These are phyloP conservation scores for Bombus vancouverensis DNA, from an alignment of 1,140 invertebrate genomes.

Conservation along the genomic window DNA sequence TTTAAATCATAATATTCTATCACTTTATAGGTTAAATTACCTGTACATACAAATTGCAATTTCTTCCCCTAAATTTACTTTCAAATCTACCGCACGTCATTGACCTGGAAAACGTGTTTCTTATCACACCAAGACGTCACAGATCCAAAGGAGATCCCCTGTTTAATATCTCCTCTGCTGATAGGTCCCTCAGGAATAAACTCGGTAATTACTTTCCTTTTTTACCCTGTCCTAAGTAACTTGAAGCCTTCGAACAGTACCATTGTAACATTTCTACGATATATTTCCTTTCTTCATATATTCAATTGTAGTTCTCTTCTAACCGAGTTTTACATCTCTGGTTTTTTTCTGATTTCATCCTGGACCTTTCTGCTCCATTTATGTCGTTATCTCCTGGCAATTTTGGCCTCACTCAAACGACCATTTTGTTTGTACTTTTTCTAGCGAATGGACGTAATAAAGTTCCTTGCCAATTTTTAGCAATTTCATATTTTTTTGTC, in stretches of 20 bases:
- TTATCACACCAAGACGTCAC: not conserved
- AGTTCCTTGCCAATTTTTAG: not conserved
- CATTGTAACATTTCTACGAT: not conserved
- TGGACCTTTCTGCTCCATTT: not conserved
- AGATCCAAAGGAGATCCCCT: not conserved
- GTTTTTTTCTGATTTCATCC: too few species aligned
- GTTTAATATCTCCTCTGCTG: not conserved
- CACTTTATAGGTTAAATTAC: not conserved
- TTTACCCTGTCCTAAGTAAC: not conserved
- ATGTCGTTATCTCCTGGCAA: not conserved
- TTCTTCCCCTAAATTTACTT: not conserved
- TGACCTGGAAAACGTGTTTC: not conserved
- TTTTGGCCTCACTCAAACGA: not conserved
- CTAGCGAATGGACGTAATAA: not conserved
- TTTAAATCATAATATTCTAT: not conserved
- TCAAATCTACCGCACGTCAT: not conserved
- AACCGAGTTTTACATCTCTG: not conserved
- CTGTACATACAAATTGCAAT: not conserved
- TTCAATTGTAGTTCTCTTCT: not conserved
- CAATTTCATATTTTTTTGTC: not conserved
- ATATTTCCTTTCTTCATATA: not conserved
- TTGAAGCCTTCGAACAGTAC: not conserved
- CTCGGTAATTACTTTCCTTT: not conserved
- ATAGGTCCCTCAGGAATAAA: not conserved
- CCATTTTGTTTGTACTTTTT: not conserved